Base-by-base conservation (phyloP, 92 coral and sea anemone species). In the Palythoa caribaeorum region DNA sequence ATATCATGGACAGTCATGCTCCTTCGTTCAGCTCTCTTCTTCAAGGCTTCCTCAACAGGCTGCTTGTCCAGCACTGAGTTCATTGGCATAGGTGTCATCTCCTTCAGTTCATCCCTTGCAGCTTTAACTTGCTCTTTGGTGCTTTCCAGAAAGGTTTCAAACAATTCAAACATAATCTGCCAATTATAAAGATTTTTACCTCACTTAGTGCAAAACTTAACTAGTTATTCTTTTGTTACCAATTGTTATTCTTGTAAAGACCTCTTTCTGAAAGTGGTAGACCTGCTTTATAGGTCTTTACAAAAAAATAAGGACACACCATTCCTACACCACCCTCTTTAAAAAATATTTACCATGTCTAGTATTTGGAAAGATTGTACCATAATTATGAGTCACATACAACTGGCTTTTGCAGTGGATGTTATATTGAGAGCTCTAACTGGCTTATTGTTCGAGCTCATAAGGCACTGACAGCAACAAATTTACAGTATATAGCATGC, bases 41-140 rank as follows among this genome's bases (percentile, higher is more conserved):
- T 10, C 72, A 80, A 12, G 0, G 86, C 86, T 60, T 80, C 76
- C 73, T 53, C 50, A 19, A 53, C 12, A 6, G 86, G 86, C 73
- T 80, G 86, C 86, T 80, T 80, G 86, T 80, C 73, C 73, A 80
- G 86, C 3, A 80, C 20, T 16, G 86, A 28, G 73, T 80, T 80
- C 86, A 80, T 80, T 35, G 86, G 76, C 71, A 60, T 3, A 2
- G 86, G 86, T 35, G 44, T 53, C 86, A 80, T 80, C 73, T 19
- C 86, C 44, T 80, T 80, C 13, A 80, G 21, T 36, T 80, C 86
- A 78, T 8, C 69, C 38, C 69, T 78, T 13, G 83, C 83, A 78
- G 83, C 69, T 47, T 50, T 38, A 28, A 47, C 11, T 78, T 78
- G 19, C 2, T 78, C 21, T 78, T 78, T 12, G 2, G 83, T 78